These are phyloP conservation scores for Ceratothoa steindachneri DNA, from an alignment of 2,888 invertebrate species.

Conservation along the genomic window DNA sequence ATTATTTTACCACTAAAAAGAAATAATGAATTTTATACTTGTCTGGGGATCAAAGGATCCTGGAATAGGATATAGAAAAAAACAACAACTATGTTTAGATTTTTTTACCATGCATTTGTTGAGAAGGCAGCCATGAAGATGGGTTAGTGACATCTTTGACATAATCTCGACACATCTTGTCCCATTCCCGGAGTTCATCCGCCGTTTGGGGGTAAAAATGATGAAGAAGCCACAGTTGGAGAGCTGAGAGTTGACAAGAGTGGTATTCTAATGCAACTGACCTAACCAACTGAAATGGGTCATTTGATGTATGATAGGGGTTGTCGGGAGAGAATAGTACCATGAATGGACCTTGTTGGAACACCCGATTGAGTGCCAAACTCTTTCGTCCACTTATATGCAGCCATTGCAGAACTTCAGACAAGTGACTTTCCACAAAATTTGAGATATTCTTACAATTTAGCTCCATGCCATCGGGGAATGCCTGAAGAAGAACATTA, in stretches of 20 bases:
- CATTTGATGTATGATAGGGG: slow-evolving; percentile 63
- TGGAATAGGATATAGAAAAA: too few species aligned
- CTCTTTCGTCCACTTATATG: slow-evolving; percentile 70
- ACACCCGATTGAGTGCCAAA: slow-evolving; percentile 63
- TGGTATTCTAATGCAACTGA: slow-evolving; percentile 18
- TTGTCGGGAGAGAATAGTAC: slow-evolving; percentile 74
- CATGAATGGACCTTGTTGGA: slow-evolving; percentile 67
- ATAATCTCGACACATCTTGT: background rate
- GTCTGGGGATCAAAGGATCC: too few species aligned
- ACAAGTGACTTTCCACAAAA: slow-evolving; percentile 63
- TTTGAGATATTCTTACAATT: slow-evolving; percentile 57
- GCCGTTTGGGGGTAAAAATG: background rate
- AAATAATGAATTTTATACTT: too few species aligned
- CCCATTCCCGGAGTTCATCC: background rate
- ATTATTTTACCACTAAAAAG: too few species aligned
- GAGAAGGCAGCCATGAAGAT: too few species aligned
- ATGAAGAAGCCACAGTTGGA: background rate
- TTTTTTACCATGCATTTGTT: too few species aligned
- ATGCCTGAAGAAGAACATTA: slow-evolving; percentile 51
- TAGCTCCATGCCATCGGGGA: slow-evolving; percentile 68
- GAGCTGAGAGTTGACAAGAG: background rate
- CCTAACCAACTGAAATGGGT: slow-evolving; percentile 68
- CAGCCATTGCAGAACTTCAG: slow-evolving; percentile 65
- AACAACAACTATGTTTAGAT: too few species aligned
- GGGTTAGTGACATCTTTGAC: too few species aligned